Conservation (phyloP, 2,888 invertebrate genomes). For the Nomada ruficornis region DNA sequence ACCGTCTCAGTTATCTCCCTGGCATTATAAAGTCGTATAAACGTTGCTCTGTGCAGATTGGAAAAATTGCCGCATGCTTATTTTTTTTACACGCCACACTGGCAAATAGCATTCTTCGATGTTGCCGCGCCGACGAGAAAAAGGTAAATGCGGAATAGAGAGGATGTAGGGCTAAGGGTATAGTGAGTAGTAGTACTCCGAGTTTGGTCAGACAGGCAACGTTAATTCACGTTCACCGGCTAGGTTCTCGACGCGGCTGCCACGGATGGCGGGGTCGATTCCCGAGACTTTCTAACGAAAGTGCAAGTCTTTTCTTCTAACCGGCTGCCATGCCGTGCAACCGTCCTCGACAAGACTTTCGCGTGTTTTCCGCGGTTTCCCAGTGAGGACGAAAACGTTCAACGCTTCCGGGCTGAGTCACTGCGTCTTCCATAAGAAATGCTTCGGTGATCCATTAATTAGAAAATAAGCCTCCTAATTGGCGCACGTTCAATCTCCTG, state of each 20-base stretch:
- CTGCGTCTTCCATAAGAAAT: conserved; percentile 14
- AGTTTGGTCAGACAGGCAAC: conserved; percentile 72
- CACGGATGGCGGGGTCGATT: conserved; percentile 80
- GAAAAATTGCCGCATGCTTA: background rate
- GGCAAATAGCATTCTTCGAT: background rate
- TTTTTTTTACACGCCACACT: background rate
- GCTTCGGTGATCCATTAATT: background rate
- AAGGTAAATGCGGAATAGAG: conserved; percentile 36
- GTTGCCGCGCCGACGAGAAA: background rate
- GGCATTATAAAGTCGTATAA: background rate
- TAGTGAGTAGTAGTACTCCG: conserved; percentile 63
- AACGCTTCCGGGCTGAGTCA: conserved; percentile 66
- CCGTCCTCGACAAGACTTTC: conserved; percentile 73
- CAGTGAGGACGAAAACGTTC: conserved; percentile 67
- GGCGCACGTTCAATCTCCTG: conserved; percentile 8
- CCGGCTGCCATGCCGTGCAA: conserved; percentile 72
- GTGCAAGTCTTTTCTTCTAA: conserved; percentile 82
- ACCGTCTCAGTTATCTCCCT: background rate
- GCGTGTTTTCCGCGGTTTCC: conserved; percentile 80
- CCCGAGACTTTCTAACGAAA: conserved; percentile 83
- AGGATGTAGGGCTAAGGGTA: conserved; percentile 64
- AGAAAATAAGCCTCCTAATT: conserved; percentile 30
- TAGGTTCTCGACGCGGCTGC: conserved; percentile 51
- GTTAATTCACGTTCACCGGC: conserved; percentile 57
- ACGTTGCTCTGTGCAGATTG: background rate